These are phyloP conservation scores for Alsophila aescularia DNA, from an alignment of 2,888 invertebrate species.

Conservation along the genomic window DNA sequence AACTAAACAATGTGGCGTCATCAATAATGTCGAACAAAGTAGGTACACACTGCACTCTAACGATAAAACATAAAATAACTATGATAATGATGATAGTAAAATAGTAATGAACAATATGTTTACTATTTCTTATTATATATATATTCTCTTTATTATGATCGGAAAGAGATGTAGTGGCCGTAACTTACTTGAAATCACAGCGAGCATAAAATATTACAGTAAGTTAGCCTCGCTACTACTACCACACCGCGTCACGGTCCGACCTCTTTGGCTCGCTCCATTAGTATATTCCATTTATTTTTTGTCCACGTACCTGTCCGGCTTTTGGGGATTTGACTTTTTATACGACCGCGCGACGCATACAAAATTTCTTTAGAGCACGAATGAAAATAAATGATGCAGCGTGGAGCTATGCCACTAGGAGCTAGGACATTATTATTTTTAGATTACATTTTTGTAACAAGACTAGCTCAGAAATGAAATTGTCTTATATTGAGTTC, in stretches of 20 bases:
- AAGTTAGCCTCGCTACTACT: slow-evolving; percentile 48
- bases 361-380: slow-evolving; percentile 78
- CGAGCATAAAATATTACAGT: neutral
- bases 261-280: slow-evolving; percentile 79
- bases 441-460: slow-evolving; percentile 68
- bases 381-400: slow-evolving; percentile 78
- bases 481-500: neutral
- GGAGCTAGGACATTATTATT: slow-evolving; percentile 68
- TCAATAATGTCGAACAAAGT: neutral
- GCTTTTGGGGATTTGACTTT: slow-evolving; percentile 80
- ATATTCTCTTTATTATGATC: too few species aligned
- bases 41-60: neutral
- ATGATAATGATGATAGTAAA: too few species aligned
- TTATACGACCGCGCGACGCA: slow-evolving; percentile 79
- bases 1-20: too few species aligned
- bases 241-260: slow-evolving; percentile 61
- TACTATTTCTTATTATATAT: too few species aligned
- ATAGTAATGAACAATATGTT: too few species aligned
- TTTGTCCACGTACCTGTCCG: slow-evolving; percentile 84
- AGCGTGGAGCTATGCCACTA: slow-evolving; percentile 66
- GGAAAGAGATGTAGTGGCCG: neutral
- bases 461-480: slow-evolving; percentile 19
- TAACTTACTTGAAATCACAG: neutral
- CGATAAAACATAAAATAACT: too few species aligned
- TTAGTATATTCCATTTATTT: slow-evolving; percentile 85